These are phyloP conservation scores for Sebastes steindachneri DNA, from an alignment of 2,797 vertebrate genomes.

Conservation along the genomic window DNA sequence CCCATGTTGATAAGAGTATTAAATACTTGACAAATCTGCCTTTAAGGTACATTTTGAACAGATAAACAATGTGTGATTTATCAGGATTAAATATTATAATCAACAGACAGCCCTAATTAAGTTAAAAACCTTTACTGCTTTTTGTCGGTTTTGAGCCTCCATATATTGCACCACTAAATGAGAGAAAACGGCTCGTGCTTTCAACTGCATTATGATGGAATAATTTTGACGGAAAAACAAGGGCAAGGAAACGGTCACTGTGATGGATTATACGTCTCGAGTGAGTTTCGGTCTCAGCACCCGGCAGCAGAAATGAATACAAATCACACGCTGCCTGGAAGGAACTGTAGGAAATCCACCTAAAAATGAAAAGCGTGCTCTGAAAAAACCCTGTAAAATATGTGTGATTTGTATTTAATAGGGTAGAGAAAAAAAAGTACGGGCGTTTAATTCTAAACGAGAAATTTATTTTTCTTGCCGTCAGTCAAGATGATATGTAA, in stretches of 20 bases:
- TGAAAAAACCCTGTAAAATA: background rate
- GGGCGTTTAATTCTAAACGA: background rate
- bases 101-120: no score
- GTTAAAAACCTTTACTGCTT: background rate
- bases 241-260: constrained; percentile 13
- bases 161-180: background rate
- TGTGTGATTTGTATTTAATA: background rate
- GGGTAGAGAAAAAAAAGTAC: background rate
- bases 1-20: no score
- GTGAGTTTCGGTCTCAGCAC: background rate
- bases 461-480: background rate
- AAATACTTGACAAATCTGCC: no score
- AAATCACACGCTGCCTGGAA: constrained; percentile 13
- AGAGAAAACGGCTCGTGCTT: constrained; percentile 20
- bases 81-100: no score
- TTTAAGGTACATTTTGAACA: no score
- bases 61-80: no score
- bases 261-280: constrained; percentile 48
- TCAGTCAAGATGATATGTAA: constrained; percentile 19
- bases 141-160: background rate
- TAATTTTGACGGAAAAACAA: constrained; percentile 34
- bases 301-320: constrained; percentile 24
- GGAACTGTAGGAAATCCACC: background rate
- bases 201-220: constrained; percentile 23
- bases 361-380: background rate